Percentiles rank a stretch among this genome's conserved stretches.
Conservation (phyloP, 2,113 vertebrate species). For the Pituophis catenifer region DNA sequence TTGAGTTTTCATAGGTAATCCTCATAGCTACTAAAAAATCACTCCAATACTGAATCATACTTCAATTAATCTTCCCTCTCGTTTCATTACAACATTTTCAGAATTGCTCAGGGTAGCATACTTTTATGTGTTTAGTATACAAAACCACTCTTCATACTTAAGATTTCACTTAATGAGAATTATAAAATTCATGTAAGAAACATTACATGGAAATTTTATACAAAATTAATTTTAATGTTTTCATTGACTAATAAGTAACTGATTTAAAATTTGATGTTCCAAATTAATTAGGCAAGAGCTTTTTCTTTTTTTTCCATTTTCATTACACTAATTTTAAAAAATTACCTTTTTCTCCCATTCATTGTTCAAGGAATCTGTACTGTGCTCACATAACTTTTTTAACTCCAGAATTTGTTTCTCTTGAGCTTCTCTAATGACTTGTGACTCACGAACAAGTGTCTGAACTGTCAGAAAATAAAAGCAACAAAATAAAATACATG, state of each 20-base stretch:
- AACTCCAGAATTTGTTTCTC: conserved; percentile 91
- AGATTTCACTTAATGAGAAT: neutral
- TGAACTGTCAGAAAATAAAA: conserved; percentile 81
- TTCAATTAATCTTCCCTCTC: neutral
- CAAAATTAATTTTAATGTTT: neutral
- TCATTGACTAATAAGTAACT: neutral
- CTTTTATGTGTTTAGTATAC: neutral
- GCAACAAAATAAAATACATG: conserved; percentile 43
- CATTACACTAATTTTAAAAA: neutral
- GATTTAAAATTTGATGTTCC: neutral
- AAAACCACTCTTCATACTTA: neutral
- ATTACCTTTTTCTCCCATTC: conserved; percentile 94
- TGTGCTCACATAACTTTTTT: conserved; percentile 90
- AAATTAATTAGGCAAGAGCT: neutral
- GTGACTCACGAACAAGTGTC: conserved; percentile 85
- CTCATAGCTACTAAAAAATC: neutral
- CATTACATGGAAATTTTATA: neutral
- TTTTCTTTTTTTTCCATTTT: neutral
- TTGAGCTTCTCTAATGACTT: conserved; percentile 86
- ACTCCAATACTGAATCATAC: neutral
- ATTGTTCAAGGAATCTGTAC: conserved; percentile 81
- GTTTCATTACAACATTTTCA: neutral
- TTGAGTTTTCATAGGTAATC: neutral
- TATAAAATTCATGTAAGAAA: neutral
- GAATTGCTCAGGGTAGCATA: neutral